Evolutionary conservation across 2,888 invertebrate genomes (phyloP), one percentile per base, ranked within the genome.

Genomic region (Lasioglossum marginatum): DNA sequence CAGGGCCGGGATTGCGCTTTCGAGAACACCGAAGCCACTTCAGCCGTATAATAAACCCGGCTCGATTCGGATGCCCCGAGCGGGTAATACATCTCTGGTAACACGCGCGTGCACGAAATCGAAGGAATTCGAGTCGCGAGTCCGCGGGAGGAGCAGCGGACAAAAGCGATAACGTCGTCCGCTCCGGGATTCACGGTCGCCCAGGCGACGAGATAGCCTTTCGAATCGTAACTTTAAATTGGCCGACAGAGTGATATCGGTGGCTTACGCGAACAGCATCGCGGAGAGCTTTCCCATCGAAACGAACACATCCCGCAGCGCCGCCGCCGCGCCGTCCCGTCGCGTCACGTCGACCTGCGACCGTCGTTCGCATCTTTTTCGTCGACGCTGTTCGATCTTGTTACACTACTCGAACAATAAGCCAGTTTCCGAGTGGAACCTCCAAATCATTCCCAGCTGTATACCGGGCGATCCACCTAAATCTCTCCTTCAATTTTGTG

Each of bases 181-280:
- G 77, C 57, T 14, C 14, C 14, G 74, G 77, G 74, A 86, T 84
- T 82, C 87, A 84, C 84, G 80, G 81, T 63, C 66, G 74, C 81
- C 82, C 57, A 52, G 79, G 57, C 84, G 73, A 82, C 78, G 77
- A 85, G 89, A 89, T 89, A 83, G 77, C 82, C 89, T 77, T 63
- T 82, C 82, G 84, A 90, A 88, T 91, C 88, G 89, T 91, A 91
- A 92, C 87, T 92, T 92, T 90, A 91, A 92, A 91, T 91, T 91
- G 92, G 89, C 81, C 83, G 76, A 80, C 90, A 74, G 81, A 82
- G 86, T 83, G 89, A 91, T 90, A 90, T 84, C 85, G 81, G 74
- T 84, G 84, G 84, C 82, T 86, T 81, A 81, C 52, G 80, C 81
- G 84, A 89, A 72, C 82, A 82, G 76, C 87, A 82, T 85, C 82